phyloP scores from a whole-genome alignment of 2,113 vertebrate species.

The Willisornis vidua region DNA sequence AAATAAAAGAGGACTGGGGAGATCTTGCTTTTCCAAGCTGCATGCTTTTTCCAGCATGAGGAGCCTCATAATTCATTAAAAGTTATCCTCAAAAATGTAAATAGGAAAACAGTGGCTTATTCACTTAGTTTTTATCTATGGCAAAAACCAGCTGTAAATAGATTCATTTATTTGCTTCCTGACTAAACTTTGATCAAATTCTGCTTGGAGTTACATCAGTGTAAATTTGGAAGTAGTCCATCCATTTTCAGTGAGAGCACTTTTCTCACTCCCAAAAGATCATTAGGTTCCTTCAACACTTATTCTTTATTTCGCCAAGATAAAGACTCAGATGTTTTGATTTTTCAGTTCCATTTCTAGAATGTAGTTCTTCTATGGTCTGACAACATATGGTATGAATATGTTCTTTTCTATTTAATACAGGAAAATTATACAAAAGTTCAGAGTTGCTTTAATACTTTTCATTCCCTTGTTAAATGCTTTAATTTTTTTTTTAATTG shows the following conservation, averaged over 20 bases:
- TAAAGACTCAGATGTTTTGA: slow-evolving; percentile 42
- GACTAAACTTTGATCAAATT: slow-evolving; percentile 7
- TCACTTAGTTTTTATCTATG: background rate
- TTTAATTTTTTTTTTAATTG: slow-evolving; percentile 21
- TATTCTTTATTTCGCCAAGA: slow-evolving; percentile 46
- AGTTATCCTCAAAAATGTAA: background rate
- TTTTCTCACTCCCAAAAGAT: slow-evolving; percentile 42
- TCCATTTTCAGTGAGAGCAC: background rate
- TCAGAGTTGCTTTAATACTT: slow-evolving; percentile 38
- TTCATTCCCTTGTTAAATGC: slow-evolving; percentile 47
- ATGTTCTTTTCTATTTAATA: slow-evolving; percentile 34
- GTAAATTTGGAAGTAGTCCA: slow-evolving; percentile 14
- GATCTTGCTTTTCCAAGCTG: background rate
- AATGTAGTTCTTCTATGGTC: background rate
- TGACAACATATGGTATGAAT: slow-evolving; percentile 40
- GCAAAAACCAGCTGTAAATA: background rate
- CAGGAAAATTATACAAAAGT: slow-evolving; percentile 47
- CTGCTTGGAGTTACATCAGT: background rate
- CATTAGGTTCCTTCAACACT: slow-evolving; percentile 44
- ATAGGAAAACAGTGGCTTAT: background rate
- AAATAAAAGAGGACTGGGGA: background rate
- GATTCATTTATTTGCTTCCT: background rate
- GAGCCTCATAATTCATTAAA: background rate
- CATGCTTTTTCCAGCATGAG: background rate
- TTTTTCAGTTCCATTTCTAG: slow-evolving; percentile 42